These are phyloP conservation scores for Tortricodes alternella DNA, from an alignment of 2,888 invertebrate species.

Conservation along the genomic window DNA sequence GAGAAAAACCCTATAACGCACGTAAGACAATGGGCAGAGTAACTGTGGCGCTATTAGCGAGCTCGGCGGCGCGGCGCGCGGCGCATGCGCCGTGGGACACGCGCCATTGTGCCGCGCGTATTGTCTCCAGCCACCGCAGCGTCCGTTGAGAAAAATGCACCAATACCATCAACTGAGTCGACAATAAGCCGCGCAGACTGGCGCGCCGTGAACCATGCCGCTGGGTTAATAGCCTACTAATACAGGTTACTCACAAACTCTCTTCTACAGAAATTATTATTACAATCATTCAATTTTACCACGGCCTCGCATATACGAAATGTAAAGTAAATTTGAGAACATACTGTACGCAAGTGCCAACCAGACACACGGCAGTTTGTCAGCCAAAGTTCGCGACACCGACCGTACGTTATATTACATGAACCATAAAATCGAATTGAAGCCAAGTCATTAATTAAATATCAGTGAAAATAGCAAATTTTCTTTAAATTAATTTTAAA, in stretches of 20 bases:
- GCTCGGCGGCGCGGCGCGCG: constrained; percentile 38
- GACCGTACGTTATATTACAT: too few relatives aligned
- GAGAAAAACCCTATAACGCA: constrained; percentile 60
- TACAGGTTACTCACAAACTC: constrained; percentile 26
- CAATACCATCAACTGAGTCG: constrained; percentile 29
- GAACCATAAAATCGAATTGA: too few relatives aligned
- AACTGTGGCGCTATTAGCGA: constrained; percentile 50
- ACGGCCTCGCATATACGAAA: constrained; percentile 30
- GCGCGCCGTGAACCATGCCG: constrained; percentile 27
- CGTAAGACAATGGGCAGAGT: constrained; percentile 53
- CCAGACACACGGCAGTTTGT: too few relatives aligned
- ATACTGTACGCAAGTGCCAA: constrained; percentile 5
- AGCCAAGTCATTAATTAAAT: too few relatives aligned
- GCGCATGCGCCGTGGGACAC: constrained; percentile 44
- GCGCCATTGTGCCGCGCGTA: constrained; percentile 35
- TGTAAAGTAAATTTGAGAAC: constrained; percentile 31
- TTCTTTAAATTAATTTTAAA: too few relatives aligned
- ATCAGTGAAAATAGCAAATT: too few relatives aligned
- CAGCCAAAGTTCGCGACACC: too few relatives aligned
- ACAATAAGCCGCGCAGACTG: constrained; percentile 29
- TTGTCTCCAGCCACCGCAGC: constrained; percentile 34
- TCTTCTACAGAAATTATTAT: constrained; percentile 24
- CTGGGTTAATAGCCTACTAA: constrained; percentile 33
- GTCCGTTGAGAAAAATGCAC: constrained; percentile 32
- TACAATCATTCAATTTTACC: constrained; percentile 30